Base-by-base conservation (phyloP, 2,113 vertebrate species). In the Perca schrenkii region DNA sequence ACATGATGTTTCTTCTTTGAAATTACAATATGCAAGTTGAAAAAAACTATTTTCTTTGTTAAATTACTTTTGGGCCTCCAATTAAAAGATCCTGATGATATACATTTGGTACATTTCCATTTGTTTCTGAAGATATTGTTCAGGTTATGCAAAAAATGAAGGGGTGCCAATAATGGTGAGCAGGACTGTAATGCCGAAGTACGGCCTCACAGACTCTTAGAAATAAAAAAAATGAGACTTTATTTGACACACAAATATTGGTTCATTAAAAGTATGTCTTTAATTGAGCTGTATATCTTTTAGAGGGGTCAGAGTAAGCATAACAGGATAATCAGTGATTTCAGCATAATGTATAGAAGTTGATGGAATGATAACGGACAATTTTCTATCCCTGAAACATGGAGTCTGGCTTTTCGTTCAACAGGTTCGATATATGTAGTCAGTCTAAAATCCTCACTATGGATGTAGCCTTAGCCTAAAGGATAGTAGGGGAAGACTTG, bases 381-480 rank as follows among this genome's bases (percentile, higher is more conserved):
- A 8, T 22, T 68, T 63, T 21, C 47, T 53, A 6, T 43, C n/a
- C 15, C 2, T 68, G 14, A 34, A 40, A 74, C n/a, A 66, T 47
- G 8, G 66, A 54, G 15, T 67, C 25, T 58, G 31, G 64, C 53
- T 79, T 82, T 61, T 28, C 54, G 28, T 66, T 83, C 40, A 62
- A 8, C 17, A 25, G 19, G 7, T 4, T 17, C 21, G 11, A 8
- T 31, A 52, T 34, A 34, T 1, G 40, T 58, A 56, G 66, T n/a
- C 28, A 43, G 47, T 56, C 36, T 80, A 19, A 34, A 76, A 70
- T 47, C 52, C 60, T 71, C 40, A 10, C 3, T 46, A 67, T 46
- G 52, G 63, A 60, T 31, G 19, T 34, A 46, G 68, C 25, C 34
- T 73, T 57, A 66, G 75, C 72, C 62, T 74, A 21, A 67, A 84